Percentiles rank a stretch among this genome's conserved stretches.
Evolutionary conservation across 35 echinoderm and acorn worm genomes (phyloP).

Genomic region (Lytechinus pictus): DNA sequence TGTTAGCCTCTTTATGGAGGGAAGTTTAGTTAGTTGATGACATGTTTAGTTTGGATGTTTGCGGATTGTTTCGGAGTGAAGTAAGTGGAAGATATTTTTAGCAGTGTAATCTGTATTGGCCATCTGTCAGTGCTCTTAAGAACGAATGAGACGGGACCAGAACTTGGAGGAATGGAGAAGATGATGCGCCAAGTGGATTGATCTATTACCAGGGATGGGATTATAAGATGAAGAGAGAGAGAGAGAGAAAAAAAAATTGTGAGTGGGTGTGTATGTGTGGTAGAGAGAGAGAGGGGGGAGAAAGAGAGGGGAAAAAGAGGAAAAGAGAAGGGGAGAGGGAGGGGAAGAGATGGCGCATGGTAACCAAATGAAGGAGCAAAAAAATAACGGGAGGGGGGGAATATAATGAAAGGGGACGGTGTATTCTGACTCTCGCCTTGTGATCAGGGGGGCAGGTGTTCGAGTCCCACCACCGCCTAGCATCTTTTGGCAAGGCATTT

Average conservation of each 20-base stretch:
- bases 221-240: not conserved
- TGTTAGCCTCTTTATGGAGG: not conserved
- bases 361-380: too few relatives aligned
- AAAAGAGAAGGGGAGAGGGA: not conserved
- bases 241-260: not conserved
- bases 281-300: not conserved
- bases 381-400: too few relatives aligned
- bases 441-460: too few relatives aligned
- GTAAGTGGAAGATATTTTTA: not conserved
- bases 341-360: not conserved
- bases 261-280: not conserved
- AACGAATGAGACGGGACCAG: not conserved
- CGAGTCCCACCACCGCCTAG: too few relatives aligned
- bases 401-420: too few relatives aligned
- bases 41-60: slow-evolving; percentile 19
- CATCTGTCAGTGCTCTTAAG: not conserved
- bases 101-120: not conserved
- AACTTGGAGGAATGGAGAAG: not conserved
- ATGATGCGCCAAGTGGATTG: not conserved
- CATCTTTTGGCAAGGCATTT: too few relatives aligned
- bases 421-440: too few relatives aligned
- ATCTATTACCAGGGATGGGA: not conserved
- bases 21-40: not conserved
- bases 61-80: not conserved
- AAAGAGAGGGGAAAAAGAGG: not conserved